phyloP scores from a whole-genome alignment of 2,888 invertebrate species.

The Philaethria dido region DNA sequence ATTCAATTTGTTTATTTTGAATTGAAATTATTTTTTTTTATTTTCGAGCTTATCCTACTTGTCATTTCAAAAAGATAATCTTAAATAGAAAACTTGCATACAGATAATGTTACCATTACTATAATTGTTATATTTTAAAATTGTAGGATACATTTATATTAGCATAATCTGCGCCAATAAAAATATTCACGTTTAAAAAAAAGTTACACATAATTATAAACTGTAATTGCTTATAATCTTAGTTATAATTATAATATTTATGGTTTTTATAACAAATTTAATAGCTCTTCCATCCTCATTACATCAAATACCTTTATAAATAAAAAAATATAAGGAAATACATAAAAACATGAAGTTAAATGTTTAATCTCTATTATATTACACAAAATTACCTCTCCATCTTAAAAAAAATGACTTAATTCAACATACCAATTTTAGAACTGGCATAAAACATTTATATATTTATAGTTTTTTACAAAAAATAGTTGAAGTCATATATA shows the following conservation, averaged over 20 bases:
- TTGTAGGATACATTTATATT: too few relatives aligned
- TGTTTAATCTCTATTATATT: not conserved
- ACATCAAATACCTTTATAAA: not conserved
- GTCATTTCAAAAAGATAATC: too few relatives aligned
- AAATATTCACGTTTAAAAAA: too few relatives aligned
- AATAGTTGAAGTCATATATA: not conserved
- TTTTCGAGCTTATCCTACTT: too few relatives aligned
- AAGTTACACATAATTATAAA: too few relatives aligned
- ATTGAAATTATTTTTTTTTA: too few relatives aligned
- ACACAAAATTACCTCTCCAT: not conserved
- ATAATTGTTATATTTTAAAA: too few relatives aligned
- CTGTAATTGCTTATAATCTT: too few relatives aligned
- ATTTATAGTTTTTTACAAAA: not conserved
- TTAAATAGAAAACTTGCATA: too few relatives aligned
- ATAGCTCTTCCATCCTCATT: not conserved
- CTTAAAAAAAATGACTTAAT: not conserved
- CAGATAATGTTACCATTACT: too few relatives aligned
- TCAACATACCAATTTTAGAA: not conserved
- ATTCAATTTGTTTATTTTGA: too few relatives aligned
- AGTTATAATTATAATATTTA: not conserved
- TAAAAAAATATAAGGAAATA: not conserved
- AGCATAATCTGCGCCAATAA: too few relatives aligned
- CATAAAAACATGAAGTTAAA: not conserved
- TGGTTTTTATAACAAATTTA: not conserved
- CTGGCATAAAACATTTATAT: not conserved